A percentile compares a stretch with the other conserved stretches of the same genome.
These are phyloP conservation scores for Clunio marinus DNA, from an alignment of 2,888 invertebrate species.

Conservation along the genomic window DNA sequence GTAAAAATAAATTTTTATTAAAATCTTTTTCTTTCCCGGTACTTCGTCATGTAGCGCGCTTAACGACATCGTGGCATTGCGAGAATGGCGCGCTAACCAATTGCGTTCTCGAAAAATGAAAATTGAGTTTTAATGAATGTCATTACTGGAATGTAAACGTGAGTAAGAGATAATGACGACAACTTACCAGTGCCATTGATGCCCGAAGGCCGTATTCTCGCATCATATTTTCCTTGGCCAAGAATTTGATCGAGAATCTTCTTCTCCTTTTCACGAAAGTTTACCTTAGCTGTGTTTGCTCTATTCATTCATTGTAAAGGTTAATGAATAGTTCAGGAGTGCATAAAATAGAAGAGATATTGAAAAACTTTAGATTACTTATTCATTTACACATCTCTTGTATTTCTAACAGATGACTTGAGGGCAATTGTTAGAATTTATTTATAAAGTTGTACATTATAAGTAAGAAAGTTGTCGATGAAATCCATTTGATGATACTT, in stretches of 20 bases:
- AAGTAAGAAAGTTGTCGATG: not conserved
- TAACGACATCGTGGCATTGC: not conserved
- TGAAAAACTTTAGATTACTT: slow-evolving; percentile 27
- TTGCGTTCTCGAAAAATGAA: slow-evolving; percentile 11
- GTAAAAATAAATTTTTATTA: slow-evolving; percentile 6
- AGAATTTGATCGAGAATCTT: slow-evolving; percentile 90
- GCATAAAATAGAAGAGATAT: slow-evolving; percentile 21
- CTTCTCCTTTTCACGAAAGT: slow-evolving; percentile 92
- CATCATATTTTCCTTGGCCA: slow-evolving; percentile 86
- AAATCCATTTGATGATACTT: slow-evolving; percentile 44
- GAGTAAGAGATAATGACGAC: not conserved
- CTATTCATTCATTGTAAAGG: slow-evolving; percentile 50
- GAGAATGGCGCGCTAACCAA: not conserved
- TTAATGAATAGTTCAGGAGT: slow-evolving; percentile 11
- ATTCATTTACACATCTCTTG: slow-evolving; percentile 1
- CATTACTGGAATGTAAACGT: not conserved
- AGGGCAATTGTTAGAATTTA: too few relatives aligned
- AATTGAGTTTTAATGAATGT: slow-evolving; percentile 25
- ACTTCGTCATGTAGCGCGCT: slow-evolving; percentile 17
- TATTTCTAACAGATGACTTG: too few relatives aligned
- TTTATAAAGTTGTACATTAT: not conserved
- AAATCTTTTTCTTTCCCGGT: too few relatives aligned
- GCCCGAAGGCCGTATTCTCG: slow-evolving; percentile 87
- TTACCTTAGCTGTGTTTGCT: slow-evolving; percentile 75
- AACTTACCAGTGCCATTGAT: slow-evolving; percentile 88